Evolutionary conservation across 2,888 invertebrate genomes (phyloP).

Genomic region (Nemotelus nigrinus): DNA sequence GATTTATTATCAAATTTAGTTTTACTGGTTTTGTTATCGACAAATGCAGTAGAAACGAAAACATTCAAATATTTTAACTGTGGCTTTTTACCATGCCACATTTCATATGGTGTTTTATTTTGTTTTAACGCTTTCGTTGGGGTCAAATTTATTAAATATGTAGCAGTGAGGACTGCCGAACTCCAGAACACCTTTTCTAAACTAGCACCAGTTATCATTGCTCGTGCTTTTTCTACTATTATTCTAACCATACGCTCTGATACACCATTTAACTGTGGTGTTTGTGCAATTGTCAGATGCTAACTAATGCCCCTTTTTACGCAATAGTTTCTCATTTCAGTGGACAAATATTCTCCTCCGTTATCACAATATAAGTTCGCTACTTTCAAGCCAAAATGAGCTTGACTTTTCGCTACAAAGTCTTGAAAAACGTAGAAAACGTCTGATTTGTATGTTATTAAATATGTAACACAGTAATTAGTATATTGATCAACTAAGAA

Average conservation of each 20-base stretch:
- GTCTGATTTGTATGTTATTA: constrained; percentile 51
- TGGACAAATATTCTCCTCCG: constrained; percentile 55
- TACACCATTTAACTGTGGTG: no score
- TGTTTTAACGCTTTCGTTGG: constrained; percentile 57
- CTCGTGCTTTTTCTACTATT: no score
- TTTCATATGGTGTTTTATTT: constrained; percentile 59
- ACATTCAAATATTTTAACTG: constrained; percentile 55
- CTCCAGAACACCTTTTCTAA: no score
- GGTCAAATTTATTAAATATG: constrained; percentile 57
- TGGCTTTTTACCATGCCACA: constrained; percentile 60
- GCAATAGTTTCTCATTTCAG: constrained; percentile 55
- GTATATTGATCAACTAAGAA: constrained; percentile 59
- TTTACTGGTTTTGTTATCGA: constrained; percentile 57
- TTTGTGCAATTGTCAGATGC: no score
- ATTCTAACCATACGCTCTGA: no score
- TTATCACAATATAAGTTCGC: constrained; percentile 55
- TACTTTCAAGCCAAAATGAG: constrained; percentile 54
- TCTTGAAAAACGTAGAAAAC: constrained; percentile 52
- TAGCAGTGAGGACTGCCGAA: no score
- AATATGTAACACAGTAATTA: constrained; percentile 53
- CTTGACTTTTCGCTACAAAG: constrained; percentile 51
- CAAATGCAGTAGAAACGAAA: constrained; percentile 51
- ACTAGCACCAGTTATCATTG: no score
- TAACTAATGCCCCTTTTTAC: constrained; percentile 53
- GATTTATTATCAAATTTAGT: constrained; percentile 59